These are phyloP conservation scores for Siderastrea siderea DNA, from an alignment of 92 coral and sea anemone species.

Conservation along the genomic window DNA sequence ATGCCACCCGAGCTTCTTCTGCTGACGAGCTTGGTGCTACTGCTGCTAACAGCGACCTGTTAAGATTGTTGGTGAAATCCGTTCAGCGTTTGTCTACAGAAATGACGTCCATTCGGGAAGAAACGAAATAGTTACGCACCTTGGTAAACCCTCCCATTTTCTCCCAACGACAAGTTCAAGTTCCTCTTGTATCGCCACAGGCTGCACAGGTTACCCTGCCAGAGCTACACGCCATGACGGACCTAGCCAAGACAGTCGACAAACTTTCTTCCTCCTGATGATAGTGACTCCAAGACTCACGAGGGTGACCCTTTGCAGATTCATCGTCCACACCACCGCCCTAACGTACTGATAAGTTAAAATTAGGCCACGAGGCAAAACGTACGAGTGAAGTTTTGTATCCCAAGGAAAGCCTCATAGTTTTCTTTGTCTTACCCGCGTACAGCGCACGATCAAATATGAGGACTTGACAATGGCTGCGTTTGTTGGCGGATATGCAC, in stretches of 20 bases:
- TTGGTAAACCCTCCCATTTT: neutral
- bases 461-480: too few species aligned
- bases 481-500: too few species aligned
- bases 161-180: neutral
- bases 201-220: neutral
- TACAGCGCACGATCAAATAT: too few species aligned
- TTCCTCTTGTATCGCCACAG: neutral
- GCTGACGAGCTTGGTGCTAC: neutral
- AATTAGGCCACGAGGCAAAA: constrained; percentile 21
- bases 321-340: neutral
- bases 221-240: constrained; percentile 9
- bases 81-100: constrained; percentile 9
- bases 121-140: neutral
- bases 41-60: neutral
- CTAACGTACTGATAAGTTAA: constrained; percentile 25
- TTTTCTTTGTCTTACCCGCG: too few species aligned
- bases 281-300: neutral
- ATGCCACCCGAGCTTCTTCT: neutral
- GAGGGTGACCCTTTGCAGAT: neutral
- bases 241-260: constrained; percentile 4
- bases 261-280: neutral
- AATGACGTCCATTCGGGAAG: neutral
- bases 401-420: constrained; percentile 20
- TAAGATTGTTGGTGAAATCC: neutral
- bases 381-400: constrained; percentile 2